Conservation (phyloP, 1,140 invertebrate genomes). For the Agrypnia vestita region DNA sequence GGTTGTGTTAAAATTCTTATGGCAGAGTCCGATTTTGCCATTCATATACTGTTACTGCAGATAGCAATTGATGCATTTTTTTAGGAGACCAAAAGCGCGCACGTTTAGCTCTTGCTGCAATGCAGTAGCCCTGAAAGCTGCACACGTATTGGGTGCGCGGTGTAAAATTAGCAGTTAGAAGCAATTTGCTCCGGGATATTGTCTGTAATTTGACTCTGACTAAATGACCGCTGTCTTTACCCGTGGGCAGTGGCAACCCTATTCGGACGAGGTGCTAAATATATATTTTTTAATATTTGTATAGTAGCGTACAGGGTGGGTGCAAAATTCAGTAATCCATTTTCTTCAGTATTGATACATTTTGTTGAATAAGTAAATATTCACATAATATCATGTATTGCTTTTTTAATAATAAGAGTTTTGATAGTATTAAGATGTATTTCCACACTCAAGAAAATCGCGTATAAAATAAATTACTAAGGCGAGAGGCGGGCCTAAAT, state of each 20-base stretch:
- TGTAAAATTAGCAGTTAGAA: constrained; percentile 53
- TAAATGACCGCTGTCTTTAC: constrained; percentile 38
- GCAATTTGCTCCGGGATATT: constrained; percentile 47
- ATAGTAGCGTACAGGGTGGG: constrained; percentile 10
- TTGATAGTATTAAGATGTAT: no score
- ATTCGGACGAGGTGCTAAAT: constrained; percentile 37
- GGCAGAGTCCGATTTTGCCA: no score
- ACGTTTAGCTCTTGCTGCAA: constrained; percentile 28
- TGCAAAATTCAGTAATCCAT: not conserved
- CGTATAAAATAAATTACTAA: no score
- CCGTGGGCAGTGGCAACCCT: constrained; percentile 35
- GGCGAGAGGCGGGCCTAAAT: no score
- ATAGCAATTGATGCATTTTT: constrained; percentile 17
- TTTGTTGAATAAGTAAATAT: no score
- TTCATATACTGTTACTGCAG: no score
- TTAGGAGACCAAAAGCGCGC: constrained; percentile 2
- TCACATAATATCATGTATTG: no score
- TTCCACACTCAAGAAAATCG: no score
- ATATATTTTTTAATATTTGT: constrained; percentile 44
- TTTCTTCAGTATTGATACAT: no score
- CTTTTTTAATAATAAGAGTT: no score
- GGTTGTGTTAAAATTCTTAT: no score
- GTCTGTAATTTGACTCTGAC: constrained; percentile 51
- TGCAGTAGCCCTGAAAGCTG: constrained; percentile 26
- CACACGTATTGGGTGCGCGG: constrained; percentile 30